Evolutionary conservation across 2,113 vertebrate species (phyloP).

Genomic region (Corythoichthys haematopterus): DNA sequence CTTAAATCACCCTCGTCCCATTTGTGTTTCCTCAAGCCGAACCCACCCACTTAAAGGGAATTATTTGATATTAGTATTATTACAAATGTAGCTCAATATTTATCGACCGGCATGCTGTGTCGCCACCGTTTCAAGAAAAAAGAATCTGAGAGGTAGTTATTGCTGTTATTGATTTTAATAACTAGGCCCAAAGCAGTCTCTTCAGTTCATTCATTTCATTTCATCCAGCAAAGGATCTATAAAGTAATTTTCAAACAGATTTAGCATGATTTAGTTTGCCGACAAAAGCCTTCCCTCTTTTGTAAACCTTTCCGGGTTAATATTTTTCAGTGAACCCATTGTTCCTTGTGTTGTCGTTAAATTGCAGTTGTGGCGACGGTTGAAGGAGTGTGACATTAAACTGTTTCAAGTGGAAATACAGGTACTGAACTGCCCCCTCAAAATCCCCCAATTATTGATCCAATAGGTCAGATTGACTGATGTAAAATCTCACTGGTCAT

Average conservation of each 20-base stretch:
- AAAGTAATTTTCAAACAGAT: constrained; percentile 48
- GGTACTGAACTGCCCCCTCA: constrained; percentile 14
- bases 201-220: constrained; percentile 23
- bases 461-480: background rate
- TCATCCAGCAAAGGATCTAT: constrained; percentile 38
- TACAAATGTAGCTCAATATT: constrained; percentile 69
- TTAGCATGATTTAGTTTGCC: constrained; percentile 45
- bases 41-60: constrained; percentile 46
- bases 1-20: constrained; percentile 18
- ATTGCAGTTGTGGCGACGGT: background rate
- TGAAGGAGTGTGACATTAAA: background rate
- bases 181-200: constrained; percentile 39
- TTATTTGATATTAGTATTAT: constrained; percentile 66
- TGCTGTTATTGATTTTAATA: constrained; percentile 75
- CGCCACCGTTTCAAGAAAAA: constrained; percentile 51
- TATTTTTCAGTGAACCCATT: constrained; percentile 5
- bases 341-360: background rate
- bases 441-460: constrained; percentile 27
- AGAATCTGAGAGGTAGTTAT: constrained; percentile 60
- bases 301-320: background rate
- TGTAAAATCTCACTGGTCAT: constrained; percentile 32
- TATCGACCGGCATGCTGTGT: constrained; percentile 54
- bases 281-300: constrained; percentile 11
- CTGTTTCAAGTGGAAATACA: background rate
- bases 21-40: constrained; percentile 41